Conservation (phyloP, 2,113 vertebrate genomes). For the Notothenia coriiceps region DNA sequence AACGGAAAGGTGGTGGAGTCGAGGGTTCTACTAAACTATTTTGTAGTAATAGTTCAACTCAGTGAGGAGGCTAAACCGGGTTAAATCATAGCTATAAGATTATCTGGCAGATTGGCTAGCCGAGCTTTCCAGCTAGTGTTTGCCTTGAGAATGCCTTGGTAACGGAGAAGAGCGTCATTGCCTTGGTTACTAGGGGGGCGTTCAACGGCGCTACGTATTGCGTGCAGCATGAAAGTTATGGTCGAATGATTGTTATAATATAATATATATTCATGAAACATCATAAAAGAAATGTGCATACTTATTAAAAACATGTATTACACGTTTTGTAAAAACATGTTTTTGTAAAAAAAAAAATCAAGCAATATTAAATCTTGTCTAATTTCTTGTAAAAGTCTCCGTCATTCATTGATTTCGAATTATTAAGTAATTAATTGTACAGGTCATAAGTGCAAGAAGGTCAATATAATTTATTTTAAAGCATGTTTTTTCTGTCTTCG, state of each 20-base stretch:
- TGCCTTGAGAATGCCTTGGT: slow-evolving; percentile 69
- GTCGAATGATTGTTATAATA: too few relatives aligned
- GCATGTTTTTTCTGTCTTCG: neutral
- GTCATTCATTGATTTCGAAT: neutral
- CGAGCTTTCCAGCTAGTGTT: slow-evolving; percentile 66
- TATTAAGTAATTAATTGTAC: neutral
- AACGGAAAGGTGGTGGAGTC: neutral
- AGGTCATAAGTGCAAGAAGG: neutral
- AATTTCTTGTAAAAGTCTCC: neutral
- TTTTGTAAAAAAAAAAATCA: too few relatives aligned
- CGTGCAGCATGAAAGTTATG: neutral
- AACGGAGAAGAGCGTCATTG: slow-evolving; percentile 78
- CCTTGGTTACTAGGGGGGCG: slow-evolving; percentile 77
- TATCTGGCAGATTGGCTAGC: slow-evolving; percentile 64
- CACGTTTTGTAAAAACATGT: too few relatives aligned
- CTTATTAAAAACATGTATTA: neutral
- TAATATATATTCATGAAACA: neutral
- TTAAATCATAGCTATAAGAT: slow-evolving; percentile 58
- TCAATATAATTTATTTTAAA: neutral
- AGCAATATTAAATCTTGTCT: neutral
- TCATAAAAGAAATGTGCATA: neutral
- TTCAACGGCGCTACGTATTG: slow-evolving; percentile 50
- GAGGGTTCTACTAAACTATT: neutral
- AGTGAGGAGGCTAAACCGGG: neutral
- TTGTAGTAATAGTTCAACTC: neutral